phyloP scores from a whole-genome alignment of 2,113 vertebrate species.

The Eudyptes chrysolophus region DNA sequence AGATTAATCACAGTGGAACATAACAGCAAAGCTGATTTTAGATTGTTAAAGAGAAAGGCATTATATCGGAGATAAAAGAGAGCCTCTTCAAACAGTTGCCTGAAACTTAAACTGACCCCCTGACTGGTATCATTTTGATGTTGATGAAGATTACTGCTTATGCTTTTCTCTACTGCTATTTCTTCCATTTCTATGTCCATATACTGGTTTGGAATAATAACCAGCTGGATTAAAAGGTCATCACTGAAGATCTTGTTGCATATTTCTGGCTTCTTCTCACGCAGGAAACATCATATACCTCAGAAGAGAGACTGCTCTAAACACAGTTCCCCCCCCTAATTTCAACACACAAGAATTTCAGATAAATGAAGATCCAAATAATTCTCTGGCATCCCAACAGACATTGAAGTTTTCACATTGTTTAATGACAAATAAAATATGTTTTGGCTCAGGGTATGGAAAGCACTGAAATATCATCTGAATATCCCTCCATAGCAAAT shows the following conservation, averaged over 20 bases:
- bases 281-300: background rate
- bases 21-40: background rate
- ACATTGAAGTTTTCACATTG: background rate
- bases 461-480: background rate
- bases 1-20: constrained; percentile 28
- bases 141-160: background rate
- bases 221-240: background rate
- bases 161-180: background rate
- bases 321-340: background rate
- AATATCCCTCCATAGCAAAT: background rate
- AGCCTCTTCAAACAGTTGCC: background rate
- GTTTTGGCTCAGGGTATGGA: background rate
- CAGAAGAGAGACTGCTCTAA: background rate
- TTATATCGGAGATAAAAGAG: background rate
- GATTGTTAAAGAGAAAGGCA: background rate
- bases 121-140: background rate
- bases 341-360: background rate
- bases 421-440: background rate
- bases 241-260: background rate
- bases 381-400: background rate
- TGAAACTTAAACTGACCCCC: background rate
- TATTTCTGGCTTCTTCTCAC: background rate
- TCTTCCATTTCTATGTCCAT: background rate
- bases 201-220: background rate
- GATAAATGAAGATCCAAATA: background rate